phyloP scores from a whole-genome alignment of 2,113 vertebrate genomes.

The Otis tarda region DNA sequence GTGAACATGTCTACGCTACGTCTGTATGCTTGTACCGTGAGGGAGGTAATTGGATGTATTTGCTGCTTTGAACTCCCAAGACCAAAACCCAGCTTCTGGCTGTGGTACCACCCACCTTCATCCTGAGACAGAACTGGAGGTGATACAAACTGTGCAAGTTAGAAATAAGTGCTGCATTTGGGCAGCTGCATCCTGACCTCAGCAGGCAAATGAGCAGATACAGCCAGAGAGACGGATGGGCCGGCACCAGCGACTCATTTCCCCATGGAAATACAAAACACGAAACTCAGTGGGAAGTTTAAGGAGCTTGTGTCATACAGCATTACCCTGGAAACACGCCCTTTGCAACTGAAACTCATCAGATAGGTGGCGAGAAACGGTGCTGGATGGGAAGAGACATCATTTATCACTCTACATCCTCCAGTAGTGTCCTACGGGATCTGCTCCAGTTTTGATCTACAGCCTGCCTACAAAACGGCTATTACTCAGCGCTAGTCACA shows the following conservation, averaged over 20 bases:
- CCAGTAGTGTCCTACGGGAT: neutral
- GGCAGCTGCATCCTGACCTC: neutral
- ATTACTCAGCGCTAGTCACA: neutral
- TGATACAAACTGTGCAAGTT: neutral
- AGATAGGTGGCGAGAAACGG: rapidly evolving
- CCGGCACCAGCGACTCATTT: rapidly evolving
- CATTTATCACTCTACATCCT: neutral
- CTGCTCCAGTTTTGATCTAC: conserved; percentile 20
- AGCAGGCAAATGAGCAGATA: neutral
- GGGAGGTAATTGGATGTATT: neutral
- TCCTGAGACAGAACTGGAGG: neutral
- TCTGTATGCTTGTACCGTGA: rapidly evolving
- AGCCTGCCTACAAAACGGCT: neutral
- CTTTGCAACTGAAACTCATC: neutral
- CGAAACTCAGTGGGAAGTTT: neutral
- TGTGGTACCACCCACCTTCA: neutral
- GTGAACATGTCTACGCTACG: neutral
- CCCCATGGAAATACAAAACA: neutral
- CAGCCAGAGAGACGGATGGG: neutral
- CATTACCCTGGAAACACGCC: neutral
- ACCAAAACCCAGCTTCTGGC: neutral
- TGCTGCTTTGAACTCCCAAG: neutral
- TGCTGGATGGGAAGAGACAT: neutral
- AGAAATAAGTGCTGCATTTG: neutral
- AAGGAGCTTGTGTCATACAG: neutral